Evolutionary conservation across 1,140 invertebrate genomes (phyloP).

Genomic region (Trichogramma pretiosum): DNA sequence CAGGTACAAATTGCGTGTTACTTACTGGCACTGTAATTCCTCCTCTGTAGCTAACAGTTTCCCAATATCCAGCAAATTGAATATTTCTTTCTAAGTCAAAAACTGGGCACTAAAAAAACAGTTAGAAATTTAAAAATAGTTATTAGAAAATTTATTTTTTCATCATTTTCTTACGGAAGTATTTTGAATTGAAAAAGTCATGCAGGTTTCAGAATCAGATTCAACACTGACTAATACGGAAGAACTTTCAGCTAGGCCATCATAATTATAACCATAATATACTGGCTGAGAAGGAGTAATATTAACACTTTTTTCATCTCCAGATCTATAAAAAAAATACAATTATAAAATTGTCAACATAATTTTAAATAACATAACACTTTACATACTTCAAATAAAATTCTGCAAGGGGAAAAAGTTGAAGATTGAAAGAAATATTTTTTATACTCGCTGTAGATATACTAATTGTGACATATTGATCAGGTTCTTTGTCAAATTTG

Average conservation of each 20-base stretch:
- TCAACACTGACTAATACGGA: conserved; percentile 45
- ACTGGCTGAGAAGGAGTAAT: conserved; percentile 37
- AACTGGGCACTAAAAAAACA: conserved; percentile 51
- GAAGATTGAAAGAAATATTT: conserved; percentile 38
- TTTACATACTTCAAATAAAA: conserved; percentile 41
- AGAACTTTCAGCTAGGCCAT: conserved; percentile 28
- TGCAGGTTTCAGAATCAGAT: conserved; percentile 45
- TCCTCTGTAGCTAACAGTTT: conserved; percentile 55
- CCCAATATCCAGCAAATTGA: conserved; percentile 54
- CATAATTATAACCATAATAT: conserved; percentile 47
- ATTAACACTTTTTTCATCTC: conserved; percentile 13
- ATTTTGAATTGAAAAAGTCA: conserved; percentile 52
- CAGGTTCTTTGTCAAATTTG: conserved; percentile 17
- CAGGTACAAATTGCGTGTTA: no score
- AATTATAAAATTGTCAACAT: background rate
- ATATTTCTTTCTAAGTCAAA: conserved; percentile 56
- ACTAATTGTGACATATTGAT: conserved; percentile 45
- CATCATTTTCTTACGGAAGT: conserved; percentile 42
- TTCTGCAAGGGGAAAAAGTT: conserved; percentile 32
- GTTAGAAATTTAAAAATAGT: conserved; percentile 7
- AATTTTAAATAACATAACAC: background rate
- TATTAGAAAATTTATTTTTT: no score
- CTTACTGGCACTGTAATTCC: conserved; percentile 53
- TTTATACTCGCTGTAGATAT: conserved; percentile 42
- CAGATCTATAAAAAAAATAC: conserved; percentile 10